Evolutionary conservation across 2,113 vertebrate genomes (phyloP).

Genomic region (Oenanthe melanoleuca): DNA sequence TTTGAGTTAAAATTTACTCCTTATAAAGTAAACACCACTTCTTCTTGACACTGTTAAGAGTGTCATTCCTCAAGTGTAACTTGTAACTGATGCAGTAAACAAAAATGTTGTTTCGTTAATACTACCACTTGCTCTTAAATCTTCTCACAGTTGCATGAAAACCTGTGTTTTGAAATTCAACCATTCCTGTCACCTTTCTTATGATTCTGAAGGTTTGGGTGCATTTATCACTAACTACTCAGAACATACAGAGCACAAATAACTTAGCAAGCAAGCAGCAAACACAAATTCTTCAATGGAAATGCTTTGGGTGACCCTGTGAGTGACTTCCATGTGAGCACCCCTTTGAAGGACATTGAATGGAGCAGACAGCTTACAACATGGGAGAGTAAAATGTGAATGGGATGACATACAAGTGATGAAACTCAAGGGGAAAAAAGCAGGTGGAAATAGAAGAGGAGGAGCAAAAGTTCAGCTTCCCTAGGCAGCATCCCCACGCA

Average conservation of each 20-base stretch:
- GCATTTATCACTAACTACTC: neutral
- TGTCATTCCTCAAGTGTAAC: conserved; percentile 29
- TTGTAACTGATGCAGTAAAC: conserved; percentile 57
- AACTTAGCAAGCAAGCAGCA: neutral
- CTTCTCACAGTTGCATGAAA: conserved; percentile 26
- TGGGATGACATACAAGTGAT: conserved; percentile 46
- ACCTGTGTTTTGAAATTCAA: conserved; percentile 28
- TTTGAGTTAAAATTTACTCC: conserved; percentile 39
- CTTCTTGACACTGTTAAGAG: conserved; percentile 44
- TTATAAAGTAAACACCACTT: neutral
- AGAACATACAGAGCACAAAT: neutral
- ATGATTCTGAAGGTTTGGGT: neutral
- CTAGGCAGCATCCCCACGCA: conserved; percentile 28
- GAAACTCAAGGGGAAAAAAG: conserved; percentile 11
- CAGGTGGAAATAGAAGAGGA: conserved; percentile 43
- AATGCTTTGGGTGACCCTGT: neutral
- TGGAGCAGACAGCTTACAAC: neutral
- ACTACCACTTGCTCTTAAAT: conserved; percentile 31
- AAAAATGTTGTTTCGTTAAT: conserved; percentile 59
- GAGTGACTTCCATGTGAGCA: neutral
- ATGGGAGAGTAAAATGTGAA: conserved; percentile 25
- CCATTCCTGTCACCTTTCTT: neutral
- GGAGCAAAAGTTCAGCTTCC: conserved; percentile 25
- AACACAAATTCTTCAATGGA: conserved; percentile 25
- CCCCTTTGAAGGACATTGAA: conserved; percentile 6